Evolutionary conservation across 2,888 invertebrate genomes (phyloP).

Genomic region (Cosmopolites sordidus): DNA sequence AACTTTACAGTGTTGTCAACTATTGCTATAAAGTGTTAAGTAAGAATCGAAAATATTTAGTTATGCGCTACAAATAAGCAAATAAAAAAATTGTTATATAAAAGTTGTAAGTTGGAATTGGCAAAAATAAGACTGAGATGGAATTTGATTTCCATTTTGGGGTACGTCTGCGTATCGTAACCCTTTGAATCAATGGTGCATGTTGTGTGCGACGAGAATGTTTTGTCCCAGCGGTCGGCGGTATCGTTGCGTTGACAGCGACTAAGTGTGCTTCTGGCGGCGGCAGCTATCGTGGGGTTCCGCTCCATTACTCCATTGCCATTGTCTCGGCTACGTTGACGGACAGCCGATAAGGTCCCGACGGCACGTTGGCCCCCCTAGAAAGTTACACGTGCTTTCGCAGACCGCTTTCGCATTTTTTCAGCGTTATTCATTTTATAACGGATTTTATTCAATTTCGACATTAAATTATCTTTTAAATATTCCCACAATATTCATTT

Average conservation of each 20-base stretch:
- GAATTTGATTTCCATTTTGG: no score
- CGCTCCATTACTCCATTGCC: conserved; percentile 36
- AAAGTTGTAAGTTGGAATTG: no score
- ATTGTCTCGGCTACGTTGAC: conserved; percentile 31
- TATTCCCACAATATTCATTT: no score
- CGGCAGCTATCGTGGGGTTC: conserved; percentile 31
- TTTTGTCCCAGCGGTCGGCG: conserved; percentile 21
- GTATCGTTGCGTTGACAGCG: conserved; percentile 25
- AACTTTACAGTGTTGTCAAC: no score
- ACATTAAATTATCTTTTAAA: not conserved
- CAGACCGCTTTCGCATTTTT: conserved; percentile 8
- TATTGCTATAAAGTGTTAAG: no score
- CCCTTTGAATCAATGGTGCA: conserved; percentile 21
- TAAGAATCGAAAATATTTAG: no score
- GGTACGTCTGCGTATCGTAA: not conserved
- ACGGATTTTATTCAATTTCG: not conserved
- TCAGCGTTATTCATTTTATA: not conserved
- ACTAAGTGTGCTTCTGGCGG: conserved; percentile 27
- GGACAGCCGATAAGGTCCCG: conserved; percentile 26
- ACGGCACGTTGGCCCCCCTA: conserved; percentile 22
- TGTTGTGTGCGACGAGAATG: conserved; percentile 20
- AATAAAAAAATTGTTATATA: no score
- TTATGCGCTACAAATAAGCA: no score
- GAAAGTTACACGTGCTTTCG: conserved; percentile 24
- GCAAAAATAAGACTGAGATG: no score